Conservation (phyloP, 1,140 invertebrate genomes). For the Caenorhabditis inopinata region DNA sequence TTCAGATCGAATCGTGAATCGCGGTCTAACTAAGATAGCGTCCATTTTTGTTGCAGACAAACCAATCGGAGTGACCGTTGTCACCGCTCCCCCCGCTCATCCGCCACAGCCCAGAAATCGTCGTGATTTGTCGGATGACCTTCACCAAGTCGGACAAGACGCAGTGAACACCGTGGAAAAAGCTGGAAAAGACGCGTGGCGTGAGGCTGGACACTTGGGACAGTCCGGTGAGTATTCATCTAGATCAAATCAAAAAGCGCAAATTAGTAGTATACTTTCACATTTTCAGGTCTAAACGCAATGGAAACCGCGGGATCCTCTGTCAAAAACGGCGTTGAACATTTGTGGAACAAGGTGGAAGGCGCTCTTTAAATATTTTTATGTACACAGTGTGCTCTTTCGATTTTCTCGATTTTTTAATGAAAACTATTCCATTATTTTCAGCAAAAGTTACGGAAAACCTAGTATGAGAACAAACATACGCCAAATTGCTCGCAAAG, state of each 20-base stretch:
- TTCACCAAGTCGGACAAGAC: not conserved
- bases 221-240: not conserved
- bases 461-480: too few species aligned
- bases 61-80: too few species aligned
- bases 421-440: not conserved
- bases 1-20: too few species aligned
- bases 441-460: too few species aligned
- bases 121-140: not conserved
- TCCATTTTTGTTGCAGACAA: too few species aligned
- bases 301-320: not conserved
- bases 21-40: too few species aligned
- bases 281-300: too few species aligned
- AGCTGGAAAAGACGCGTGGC: not conserved
- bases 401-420: not conserved
- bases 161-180: not conserved
- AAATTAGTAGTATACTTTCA: not conserved
- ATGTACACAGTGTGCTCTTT: not conserved
- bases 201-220: not conserved
- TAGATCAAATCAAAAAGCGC: not conserved
- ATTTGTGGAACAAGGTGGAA: not conserved
- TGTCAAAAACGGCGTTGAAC: not conserved
- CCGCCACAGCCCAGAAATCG: too few species aligned
- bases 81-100: too few species aligned
- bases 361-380: not conserved
- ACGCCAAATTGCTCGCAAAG: too few species aligned